Percentiles rank a stretch among this genome's conserved stretches.
Conservation (phyloP, 2,113 vertebrate species). For the Bolborhynchus lineola region DNA sequence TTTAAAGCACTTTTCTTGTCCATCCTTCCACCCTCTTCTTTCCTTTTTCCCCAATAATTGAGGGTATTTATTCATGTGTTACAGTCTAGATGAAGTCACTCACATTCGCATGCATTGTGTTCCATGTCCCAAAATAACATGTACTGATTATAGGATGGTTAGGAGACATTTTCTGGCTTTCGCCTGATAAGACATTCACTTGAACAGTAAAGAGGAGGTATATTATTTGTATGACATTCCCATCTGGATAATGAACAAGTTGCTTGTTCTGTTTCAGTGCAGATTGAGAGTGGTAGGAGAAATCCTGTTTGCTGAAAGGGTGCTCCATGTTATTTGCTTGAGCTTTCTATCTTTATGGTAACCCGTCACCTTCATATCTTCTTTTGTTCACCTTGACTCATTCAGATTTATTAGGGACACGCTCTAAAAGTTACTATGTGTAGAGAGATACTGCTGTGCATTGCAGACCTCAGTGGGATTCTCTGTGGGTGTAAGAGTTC, state of each 20-base stretch:
- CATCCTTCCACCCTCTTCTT: not conserved
- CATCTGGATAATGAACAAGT: slow-evolving; percentile 9
- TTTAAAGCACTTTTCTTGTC: not conserved
- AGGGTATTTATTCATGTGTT: not conserved
- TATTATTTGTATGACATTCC: not conserved
- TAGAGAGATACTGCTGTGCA: not conserved
- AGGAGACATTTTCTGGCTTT: not conserved
- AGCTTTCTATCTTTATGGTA: not conserved
- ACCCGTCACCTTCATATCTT: not conserved
- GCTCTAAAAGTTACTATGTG: not conserved
- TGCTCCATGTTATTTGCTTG: not conserved
- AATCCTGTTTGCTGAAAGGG: not conserved
- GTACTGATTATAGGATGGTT: not conserved
- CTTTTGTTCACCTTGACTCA: not conserved
- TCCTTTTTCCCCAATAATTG: not conserved
- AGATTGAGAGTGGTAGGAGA: not conserved
- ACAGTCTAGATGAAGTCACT: not conserved
- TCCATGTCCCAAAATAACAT: not conserved
- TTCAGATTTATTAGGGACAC: not conserved
- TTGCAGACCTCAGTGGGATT: not conserved
- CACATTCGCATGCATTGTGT: not conserved
- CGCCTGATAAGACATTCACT: slow-evolving; percentile 25
- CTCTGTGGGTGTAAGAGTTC: not conserved
- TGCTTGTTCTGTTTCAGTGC: not conserved
- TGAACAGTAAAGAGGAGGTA: not conserved